Evolutionary conservation across 2,113 vertebrate genomes (phyloP).

Genomic region (Calidris pugnax): DNA sequence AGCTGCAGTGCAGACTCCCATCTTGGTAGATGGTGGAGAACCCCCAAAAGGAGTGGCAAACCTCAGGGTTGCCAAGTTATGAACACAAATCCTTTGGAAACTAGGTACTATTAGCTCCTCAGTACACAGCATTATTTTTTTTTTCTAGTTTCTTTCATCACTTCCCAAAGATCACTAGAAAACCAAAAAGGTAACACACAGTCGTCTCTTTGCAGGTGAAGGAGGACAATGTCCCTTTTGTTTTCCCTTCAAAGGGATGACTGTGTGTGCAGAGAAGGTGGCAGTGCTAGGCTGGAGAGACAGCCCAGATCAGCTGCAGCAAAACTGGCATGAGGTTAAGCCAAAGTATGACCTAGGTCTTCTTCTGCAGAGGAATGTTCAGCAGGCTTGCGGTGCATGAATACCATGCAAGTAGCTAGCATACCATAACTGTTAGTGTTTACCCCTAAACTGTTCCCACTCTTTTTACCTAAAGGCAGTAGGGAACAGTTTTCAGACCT

Average conservation of each 20-base stretch:
- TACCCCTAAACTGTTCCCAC: fast-evolving
- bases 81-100: not conserved
- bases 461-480: not conserved
- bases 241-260: too few relatives aligned
- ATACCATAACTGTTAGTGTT: too few relatives aligned
- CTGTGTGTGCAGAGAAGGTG: too few relatives aligned
- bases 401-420: not conserved
- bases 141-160: not conserved
- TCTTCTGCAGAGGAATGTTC: not conserved
- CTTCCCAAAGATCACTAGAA: not conserved
- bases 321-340: fast-evolving
- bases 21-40: not conserved
- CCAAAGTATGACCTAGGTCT: not conserved
- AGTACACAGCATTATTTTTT: too few relatives aligned
- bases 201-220: not conserved
- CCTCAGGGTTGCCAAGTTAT: not conserved
- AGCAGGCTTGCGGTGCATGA: fast-evolving
- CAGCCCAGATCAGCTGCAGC: too few relatives aligned
- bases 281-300: not conserved
- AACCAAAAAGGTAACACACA: not conserved
- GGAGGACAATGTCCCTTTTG: not conserved
- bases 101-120: not conserved
- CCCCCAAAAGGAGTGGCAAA: not conserved
- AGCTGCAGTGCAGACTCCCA: not conserved
- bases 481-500: not conserved